Evolutionary conservation across 37 sponge, comb jelly and placozoan species (phyloP).

Genomic region (Ianthella basta): DNA sequence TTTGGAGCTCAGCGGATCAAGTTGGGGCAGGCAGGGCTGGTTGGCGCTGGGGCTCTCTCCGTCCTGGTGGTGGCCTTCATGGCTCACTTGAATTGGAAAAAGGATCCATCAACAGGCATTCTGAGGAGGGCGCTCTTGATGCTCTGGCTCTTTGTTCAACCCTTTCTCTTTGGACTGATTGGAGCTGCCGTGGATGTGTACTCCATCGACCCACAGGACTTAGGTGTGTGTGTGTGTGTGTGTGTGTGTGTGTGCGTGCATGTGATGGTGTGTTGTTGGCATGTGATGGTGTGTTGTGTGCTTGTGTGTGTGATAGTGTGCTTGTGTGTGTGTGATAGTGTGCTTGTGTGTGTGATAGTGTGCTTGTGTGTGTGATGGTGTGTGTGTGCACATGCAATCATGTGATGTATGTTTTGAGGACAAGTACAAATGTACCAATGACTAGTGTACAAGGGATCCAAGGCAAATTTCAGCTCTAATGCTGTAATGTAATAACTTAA

Average conservation of each 20-base stretch:
- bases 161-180: conserved; percentile 91
- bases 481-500: too few relatives aligned
- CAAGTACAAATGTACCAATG: too few relatives aligned
- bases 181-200: conserved; percentile 81
- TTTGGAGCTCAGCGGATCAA: conserved; percentile 70
- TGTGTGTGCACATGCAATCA: conserved; percentile 31
- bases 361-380: conserved; percentile 62
- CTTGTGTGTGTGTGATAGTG: background rate
- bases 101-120: background rate
- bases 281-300: conserved; percentile 2
- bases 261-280: conserved; percentile 3
- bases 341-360: conserved; percentile 18
- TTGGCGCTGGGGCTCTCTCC: conserved; percentile 85
- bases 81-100: conserved; percentile 64
- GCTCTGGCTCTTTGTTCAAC: conserved; percentile 89
- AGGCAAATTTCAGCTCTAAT: too few relatives aligned
- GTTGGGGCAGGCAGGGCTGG: conserved; percentile 75
- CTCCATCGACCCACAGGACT: conserved; percentile 37
- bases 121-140: conserved; percentile 47
- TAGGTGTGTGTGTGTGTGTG: conserved; percentile 35
- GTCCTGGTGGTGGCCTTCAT: conserved; percentile 75
- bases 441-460: too few relatives aligned
- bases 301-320: background rate
- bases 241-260: conserved; percentile 17
- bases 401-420: too few relatives aligned